Evolutionary conservation across 2,797 vertebrate genomes (phyloP).

Genomic region (Muscicapa striata): DNA sequence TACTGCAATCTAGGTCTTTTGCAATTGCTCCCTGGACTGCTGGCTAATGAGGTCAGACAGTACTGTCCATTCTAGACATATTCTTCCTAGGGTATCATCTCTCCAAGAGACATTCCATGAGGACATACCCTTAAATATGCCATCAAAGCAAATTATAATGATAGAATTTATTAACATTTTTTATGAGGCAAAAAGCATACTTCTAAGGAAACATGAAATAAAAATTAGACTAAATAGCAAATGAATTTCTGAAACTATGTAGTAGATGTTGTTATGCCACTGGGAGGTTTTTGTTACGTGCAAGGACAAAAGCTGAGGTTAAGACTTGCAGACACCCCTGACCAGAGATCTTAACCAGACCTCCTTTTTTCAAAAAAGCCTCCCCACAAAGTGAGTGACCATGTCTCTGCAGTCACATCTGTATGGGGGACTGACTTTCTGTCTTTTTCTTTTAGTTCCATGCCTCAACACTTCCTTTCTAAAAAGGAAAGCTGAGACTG

Average conservation of each 20-base stretch:
- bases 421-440: background rate
- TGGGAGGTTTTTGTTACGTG: background rate
- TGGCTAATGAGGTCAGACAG: constrained; percentile 70
- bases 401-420: background rate
- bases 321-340: background rate
- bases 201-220: constrained; percentile 15
- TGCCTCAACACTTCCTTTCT: background rate
- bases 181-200: constrained; percentile 17
- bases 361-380: background rate
- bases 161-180: constrained; percentile 63
- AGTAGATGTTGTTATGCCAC: background rate
- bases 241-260: background rate
- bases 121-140: constrained; percentile 56
- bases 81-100: constrained; percentile 63
- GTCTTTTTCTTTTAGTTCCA: background rate
- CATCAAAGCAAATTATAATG: constrained; percentile 55
- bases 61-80: constrained; percentile 68
- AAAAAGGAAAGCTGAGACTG: background rate
- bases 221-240: constrained; percentile 29
- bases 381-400: background rate
- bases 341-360: background rate
- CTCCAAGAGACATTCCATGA: constrained; percentile 58
- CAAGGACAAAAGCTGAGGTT: constrained; percentile 16
- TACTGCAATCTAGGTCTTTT: constrained; percentile 56
- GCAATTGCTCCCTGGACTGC: constrained; percentile 44